Conservation (phyloP, 2,797 vertebrate genomes). For the Acomys russatus region DNA sequence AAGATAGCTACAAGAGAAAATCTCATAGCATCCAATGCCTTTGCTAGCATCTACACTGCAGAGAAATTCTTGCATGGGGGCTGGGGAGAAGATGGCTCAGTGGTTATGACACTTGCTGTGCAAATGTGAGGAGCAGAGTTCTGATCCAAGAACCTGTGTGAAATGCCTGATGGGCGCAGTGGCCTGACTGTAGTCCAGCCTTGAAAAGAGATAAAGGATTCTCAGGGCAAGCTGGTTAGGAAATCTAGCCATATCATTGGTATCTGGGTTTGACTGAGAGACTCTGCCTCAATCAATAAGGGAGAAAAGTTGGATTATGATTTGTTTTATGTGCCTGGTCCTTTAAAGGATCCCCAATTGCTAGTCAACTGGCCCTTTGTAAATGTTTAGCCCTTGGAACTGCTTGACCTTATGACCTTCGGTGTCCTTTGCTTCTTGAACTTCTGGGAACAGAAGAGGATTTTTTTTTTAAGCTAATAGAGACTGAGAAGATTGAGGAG, state of each 20-base stretch:
- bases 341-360: no score
- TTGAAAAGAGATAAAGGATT: background rate
- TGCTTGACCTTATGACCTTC: no score
- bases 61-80: background rate
- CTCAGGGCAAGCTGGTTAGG: background rate
- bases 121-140: no score
- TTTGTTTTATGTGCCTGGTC: no score
- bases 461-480: no score
- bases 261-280: background rate
- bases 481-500: no score
- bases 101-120: background rate
- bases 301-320: no score
- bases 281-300: background rate
- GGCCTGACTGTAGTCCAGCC: background rate
- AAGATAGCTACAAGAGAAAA: accelerated
- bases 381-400: no score
- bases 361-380: no score
- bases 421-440: no score
- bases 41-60: background rate
- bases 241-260: background rate
- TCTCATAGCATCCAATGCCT: background rate
- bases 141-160: background rate
- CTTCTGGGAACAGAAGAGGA: no score
- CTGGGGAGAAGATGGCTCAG: background rate
- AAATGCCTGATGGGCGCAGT: background rate